Percentiles rank a stretch among this genome's conserved stretches.
Conservation (phyloP, 2,797 vertebrate species). For the Enteromius treurensis region DNA sequence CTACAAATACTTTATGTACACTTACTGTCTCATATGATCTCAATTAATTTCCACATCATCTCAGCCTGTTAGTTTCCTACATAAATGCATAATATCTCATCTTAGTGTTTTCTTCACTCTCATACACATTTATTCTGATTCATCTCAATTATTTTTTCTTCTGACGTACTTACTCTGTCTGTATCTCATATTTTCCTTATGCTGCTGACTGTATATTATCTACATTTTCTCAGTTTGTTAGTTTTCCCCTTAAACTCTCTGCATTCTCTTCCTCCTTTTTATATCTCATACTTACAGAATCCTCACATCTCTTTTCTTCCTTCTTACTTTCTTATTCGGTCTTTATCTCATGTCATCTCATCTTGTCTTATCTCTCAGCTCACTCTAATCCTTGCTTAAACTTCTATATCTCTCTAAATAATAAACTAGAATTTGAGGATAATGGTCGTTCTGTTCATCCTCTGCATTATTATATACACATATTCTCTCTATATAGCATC, state of each 20-base stretch:
- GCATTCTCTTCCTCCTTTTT: neutral
- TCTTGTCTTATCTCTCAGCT: conserved; percentile 7
- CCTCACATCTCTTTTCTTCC: no score
- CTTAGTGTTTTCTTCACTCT: neutral
- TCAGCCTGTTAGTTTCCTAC: neutral
- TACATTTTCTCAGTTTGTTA: neutral
- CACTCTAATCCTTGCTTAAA: neutral
- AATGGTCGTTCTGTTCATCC: neutral
- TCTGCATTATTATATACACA: neutral
- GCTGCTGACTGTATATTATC: neutral
- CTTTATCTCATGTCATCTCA: neutral
- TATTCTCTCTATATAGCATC: neutral
- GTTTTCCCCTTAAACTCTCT: neutral
- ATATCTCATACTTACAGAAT: neutral
- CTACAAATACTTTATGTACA: neutral
- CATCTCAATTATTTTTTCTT: neutral
- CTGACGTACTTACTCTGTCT: neutral
- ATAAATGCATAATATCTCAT: neutral
- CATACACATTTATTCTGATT: neutral
- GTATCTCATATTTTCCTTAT: neutral
- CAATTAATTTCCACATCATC: neutral
- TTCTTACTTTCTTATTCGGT: conserved; percentile 3
- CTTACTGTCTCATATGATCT: neutral
- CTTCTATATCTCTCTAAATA: neutral
- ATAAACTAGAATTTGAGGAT: neutral